A percentile compares a stretch with the other conserved stretches of the same genome.
Evolutionary conservation across 2,888 invertebrate genomes (phyloP).

Genomic region (Drosophila austrosaltans): DNA sequence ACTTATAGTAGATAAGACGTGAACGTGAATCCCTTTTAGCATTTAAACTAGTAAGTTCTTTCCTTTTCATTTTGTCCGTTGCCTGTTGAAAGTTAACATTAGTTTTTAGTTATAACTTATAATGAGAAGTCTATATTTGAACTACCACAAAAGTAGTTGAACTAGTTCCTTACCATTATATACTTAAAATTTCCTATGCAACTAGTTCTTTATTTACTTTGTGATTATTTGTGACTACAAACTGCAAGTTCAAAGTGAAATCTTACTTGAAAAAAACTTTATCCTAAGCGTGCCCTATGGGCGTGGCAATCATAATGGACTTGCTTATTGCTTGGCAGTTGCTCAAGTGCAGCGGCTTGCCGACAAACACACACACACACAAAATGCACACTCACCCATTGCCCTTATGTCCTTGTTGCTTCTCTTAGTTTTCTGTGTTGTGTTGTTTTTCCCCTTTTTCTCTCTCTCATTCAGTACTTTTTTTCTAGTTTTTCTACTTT

Average conservation of each 20-base stretch:
- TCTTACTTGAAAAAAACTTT: slow-evolving; percentile 36
- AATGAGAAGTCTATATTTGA: too few relatives aligned
- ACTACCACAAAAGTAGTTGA: neutral
- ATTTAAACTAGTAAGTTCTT: too few relatives aligned
- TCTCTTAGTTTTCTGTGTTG: slow-evolving; percentile 20
- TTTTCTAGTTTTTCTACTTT: slow-evolving; percentile 18
- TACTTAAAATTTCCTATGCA: neutral
- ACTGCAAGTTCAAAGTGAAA: slow-evolving; percentile 15
- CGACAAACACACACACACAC: neutral
- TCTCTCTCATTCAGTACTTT: neutral
- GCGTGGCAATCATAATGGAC: slow-evolving; percentile 44
- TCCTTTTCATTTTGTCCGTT: too few relatives aligned
- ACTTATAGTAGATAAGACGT: too few relatives aligned
- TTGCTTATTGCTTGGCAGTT: slow-evolving; percentile 29
- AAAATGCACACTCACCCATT: slow-evolving; percentile 18
- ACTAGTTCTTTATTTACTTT: neutral
- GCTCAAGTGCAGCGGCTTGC: slow-evolving; percentile 10
- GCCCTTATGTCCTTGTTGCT: slow-evolving; percentile 34
- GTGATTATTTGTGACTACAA: slow-evolving; percentile 22
- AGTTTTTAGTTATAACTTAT: too few relatives aligned
- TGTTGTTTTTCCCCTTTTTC: slow-evolving; percentile 11
- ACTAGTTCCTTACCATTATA: neutral
- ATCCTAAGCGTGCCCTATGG: slow-evolving; percentile 25
- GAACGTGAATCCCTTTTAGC: too few relatives aligned
- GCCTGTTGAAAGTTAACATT: too few relatives aligned